Percentiles rank a stretch among this genome's conserved stretches.
phyloP scores from a whole-genome alignment of 1,140 invertebrate species.

The Apocrypta bakeri region DNA sequence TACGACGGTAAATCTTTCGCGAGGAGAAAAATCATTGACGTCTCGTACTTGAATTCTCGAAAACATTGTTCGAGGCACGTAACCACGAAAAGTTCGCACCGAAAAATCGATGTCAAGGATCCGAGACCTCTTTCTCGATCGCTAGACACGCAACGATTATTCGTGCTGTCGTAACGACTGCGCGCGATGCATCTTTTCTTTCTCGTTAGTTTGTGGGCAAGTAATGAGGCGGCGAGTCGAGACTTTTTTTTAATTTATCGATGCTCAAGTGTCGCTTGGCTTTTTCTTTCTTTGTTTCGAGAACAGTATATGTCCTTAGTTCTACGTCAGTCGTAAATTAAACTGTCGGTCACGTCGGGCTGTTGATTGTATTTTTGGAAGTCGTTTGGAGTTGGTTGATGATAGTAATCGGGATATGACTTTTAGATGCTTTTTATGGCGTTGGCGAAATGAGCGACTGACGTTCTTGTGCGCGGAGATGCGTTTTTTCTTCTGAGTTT shows the following conservation, averaged over 20 bases:
- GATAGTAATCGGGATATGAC: background rate
- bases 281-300: background rate
- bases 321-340: background rate
- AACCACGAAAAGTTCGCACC: background rate
- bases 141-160: background rate
- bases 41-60: no score
- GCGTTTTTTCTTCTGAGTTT: background rate
- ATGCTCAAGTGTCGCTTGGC: background rate
- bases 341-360: background rate
- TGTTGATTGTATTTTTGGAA: background rate
- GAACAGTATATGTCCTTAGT: background rate
- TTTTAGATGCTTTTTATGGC: background rate
- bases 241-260: background rate
- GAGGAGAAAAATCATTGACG: no score
- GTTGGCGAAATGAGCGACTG: no score
- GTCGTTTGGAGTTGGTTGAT: background rate
- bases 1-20: no score
- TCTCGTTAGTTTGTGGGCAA: background rate
- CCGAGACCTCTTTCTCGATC: background rate
- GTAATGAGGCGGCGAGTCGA: background rate
- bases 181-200: background rate
- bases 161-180: background rate
- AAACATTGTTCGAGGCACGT: no score
- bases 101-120: constrained; percentile 2
- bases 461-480: no score